Conservation (phyloP, 2,888 invertebrate species). For the Spilosoma lubricipeda region DNA sequence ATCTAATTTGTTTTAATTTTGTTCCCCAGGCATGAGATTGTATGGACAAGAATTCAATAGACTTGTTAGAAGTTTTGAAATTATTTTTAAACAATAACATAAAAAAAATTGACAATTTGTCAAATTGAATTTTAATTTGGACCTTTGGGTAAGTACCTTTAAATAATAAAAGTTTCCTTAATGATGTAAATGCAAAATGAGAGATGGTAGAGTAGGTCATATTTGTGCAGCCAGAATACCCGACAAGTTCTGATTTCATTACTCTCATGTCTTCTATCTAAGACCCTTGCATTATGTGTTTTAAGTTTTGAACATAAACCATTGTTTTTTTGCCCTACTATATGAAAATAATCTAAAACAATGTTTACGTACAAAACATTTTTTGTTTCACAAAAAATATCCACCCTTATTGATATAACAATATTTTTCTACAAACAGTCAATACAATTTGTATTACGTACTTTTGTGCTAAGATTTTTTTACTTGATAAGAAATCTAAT, state of each 20-base stretch:
- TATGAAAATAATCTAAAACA: conserved; percentile 16
- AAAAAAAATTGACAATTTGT: too few species aligned
- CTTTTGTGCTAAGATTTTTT: conserved; percentile 65
- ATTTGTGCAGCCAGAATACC: background rate
- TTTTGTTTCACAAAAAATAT: conserved; percentile 24
- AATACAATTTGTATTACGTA: conserved; percentile 59
- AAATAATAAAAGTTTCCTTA: background rate
- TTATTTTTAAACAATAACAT: background rate
- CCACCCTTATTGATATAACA: conserved; percentile 46
- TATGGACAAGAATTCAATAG: background rate
- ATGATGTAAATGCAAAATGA: background rate
- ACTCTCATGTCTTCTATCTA: background rate
- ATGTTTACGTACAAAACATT: conserved; percentile 24
- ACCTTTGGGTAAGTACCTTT: background rate
- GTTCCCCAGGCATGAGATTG: background rate
- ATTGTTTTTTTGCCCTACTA: background rate
- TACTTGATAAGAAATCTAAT: conserved; percentile 83
- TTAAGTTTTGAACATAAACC: background rate
- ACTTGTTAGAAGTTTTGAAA: background rate
- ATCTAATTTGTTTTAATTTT: conserved; percentile 23
- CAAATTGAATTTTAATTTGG: background rate
- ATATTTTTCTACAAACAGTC: conserved; percentile 48
- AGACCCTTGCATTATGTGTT: too few species aligned
- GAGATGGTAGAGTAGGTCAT: background rate
- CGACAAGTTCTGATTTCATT: background rate